Percentiles rank a stretch among this genome's conserved stretches.
Conservation (phyloP, 2,888 invertebrate species). For the Odiellus spinosus region DNA sequence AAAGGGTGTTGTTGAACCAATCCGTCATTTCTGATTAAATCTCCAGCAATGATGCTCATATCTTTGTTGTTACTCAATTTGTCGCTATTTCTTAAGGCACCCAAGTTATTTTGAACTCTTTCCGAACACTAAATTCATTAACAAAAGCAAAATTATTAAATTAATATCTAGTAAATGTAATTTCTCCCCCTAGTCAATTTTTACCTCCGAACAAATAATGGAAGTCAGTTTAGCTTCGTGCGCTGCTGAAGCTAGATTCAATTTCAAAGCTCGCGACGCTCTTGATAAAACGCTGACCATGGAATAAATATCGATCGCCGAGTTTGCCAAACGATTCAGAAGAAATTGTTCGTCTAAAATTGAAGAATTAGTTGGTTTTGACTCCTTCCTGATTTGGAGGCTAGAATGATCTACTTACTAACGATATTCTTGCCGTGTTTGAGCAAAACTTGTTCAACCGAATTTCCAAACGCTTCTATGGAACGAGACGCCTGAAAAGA, state of each 20-base stretch:
- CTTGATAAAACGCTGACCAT: conserved; percentile 71
- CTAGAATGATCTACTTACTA: conserved; percentile 29
- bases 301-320: conserved; percentile 76
- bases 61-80: conserved; percentile 45
- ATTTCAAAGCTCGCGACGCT: conserved; percentile 50
- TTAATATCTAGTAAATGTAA: too few relatives aligned
- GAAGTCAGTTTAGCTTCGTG: conserved; percentile 64
- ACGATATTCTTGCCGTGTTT: conserved; percentile 53
- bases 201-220: conserved; percentile 67
- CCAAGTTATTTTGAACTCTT: conserved; percentile 46
- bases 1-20: conserved; percentile 48
- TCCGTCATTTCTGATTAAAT: conserved; percentile 48
- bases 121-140: conserved; percentile 53
- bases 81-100: conserved; percentile 39
- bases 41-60: conserved; percentile 47
- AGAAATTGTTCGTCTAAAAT: conserved; percentile 77
- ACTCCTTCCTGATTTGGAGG: too few relatives aligned
- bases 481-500: conserved; percentile 26
- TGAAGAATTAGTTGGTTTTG: background rate
- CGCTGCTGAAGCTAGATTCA: conserved; percentile 46
- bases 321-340: conserved; percentile 68
- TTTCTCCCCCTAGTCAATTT: too few relatives aligned
- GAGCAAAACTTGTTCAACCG: conserved; percentile 59
- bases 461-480: conserved; percentile 53
- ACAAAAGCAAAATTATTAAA: too few relatives aligned